Percentiles rank a stretch among this genome's conserved stretches.
Evolutionary conservation across 1,140 invertebrate species (phyloP).

Genomic region (Pinna nobilis): DNA sequence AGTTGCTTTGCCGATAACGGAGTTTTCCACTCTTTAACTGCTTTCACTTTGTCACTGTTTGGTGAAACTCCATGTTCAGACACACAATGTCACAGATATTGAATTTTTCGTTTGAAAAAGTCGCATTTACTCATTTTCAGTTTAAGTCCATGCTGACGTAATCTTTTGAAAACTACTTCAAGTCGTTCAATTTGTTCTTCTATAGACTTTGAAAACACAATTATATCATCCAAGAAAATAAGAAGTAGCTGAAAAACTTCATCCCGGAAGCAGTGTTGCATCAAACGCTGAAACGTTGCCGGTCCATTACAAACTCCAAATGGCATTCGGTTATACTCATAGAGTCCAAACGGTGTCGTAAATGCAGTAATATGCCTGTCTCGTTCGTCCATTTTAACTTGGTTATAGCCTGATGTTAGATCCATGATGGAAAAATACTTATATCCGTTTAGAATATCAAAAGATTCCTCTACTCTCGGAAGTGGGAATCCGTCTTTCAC

Average conservation of each 20-base stretch:
- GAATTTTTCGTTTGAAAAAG: conserved; percentile 16
- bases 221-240: conserved; percentile 44
- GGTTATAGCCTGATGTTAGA: conserved; percentile 64
- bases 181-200: conserved; percentile 29
- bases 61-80: conserved; percentile 56
- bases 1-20: conserved; percentile 63
- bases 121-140: conserved; percentile 14
- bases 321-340: conserved; percentile 38
- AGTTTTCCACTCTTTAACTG: too few species aligned
- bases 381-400: conserved; percentile 66
- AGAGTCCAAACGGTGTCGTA: conserved; percentile 41
- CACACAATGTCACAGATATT: conserved; percentile 31
- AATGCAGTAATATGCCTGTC: conserved; percentile 70
- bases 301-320: conserved; percentile 52
- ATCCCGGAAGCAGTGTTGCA: conserved; percentile 68
- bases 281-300: conserved; percentile 75
- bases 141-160: conserved; percentile 19
- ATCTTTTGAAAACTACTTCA: conserved; percentile 2
- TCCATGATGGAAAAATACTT: conserved; percentile 75
- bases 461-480: conserved; percentile 75
- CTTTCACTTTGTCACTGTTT: too few species aligned
- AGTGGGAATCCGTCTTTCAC: conserved; percentile 77
- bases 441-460: conserved; percentile 69
- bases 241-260: conserved; percentile 28
- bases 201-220: conserved; percentile 18